Base-by-base conservation (phyloP, 1,140 invertebrate genomes). In the Sinella curviseta region DNA sequence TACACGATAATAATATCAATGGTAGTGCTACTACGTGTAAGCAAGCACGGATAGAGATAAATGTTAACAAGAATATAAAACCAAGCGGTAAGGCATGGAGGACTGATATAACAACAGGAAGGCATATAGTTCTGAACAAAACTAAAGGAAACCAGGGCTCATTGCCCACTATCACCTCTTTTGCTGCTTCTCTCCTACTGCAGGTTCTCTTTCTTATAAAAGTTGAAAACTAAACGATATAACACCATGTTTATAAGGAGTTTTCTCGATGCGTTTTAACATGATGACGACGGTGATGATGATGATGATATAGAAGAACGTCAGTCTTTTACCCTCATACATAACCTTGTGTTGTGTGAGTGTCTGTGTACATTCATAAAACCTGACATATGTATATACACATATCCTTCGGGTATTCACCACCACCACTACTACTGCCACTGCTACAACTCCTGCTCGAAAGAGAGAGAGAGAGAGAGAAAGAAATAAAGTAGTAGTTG, bases 121-220 rank as follows among this genome's bases (percentile, higher is more conserved):
- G n/a, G 65, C 65, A 70, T 70, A 70, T 70, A 70, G 65, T 31
- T 31, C 65, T 70, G 31, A 30, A 2, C 26, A 70, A 12, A n/a
- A 70, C 3, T 33, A 8, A 70, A 70, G 65, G n/a, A 70, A 70
- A 33, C 65, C 65, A 31, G 30, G 57, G 65, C 65, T 70, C 65
- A 70, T 70, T 70, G 65, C 65, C 65, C 65, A 70, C 65, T 70
- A 70, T 70, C 65, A 70, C 65, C 65, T 70, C 31, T 70, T 17
- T 48, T 48, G 20, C 39, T 65, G 14, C 24, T 26, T 65, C 57
- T 65, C 16, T 65, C 8, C 31, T 70, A n/a, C 65, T 70, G 65
- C 65, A 70, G 31, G 65, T 70, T 70, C 31, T n/a, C n/a, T 70
- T 70, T 70, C 30, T 16, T 70, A 33, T 33, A 17, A 17, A 65